Base-by-base conservation (phyloP, 2,888 invertebrate species). In the Actias luna region DNA sequence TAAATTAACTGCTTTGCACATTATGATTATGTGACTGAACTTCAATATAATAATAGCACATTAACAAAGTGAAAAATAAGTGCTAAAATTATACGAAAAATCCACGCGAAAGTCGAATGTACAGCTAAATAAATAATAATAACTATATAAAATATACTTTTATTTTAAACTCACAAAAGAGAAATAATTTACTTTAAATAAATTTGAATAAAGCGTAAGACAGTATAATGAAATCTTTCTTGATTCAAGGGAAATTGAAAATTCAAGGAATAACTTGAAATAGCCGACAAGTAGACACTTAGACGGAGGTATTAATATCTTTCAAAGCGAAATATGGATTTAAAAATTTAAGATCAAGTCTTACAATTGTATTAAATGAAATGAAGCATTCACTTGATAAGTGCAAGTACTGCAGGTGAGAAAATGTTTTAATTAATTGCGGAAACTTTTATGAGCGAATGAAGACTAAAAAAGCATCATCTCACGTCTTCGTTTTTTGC, bases 161-260 rank as follows among this genome's bases (percentile, higher is more conserved):
- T 16, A 16, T 36, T 36, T 36, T 12, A 4, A 36, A 1, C 12
- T 14, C 16, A 36, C 36, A 16, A 36, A 36, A 4, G 16, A 36
- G 16, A 2, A 36, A 36, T 16, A 36, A 36, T 36, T 16, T 3
- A 36, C 36, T 36, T 1, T 36, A 36, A 3, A 16, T 1, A 16
- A 16, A 16, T 16, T 4, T 3, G 36, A 42, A 42, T 42, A 42
- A 42, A 42, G 4, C n/a, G 16, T 8, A 8, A 42, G n/a, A 42
- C 16, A 18, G 42, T 18, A 42, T 42, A 42, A 42, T 8, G 33
- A 42, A 0, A 16, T 42, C 14, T 52, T 25, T 25, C 14, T n/a
- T 25, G 22, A 22, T 52, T 52, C 16, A 25, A 27, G 12, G 50
- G 50, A 52, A 52, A 52, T 52, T 52, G 50, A 52, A 52, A 52